Conservation (phyloP, 1,140 invertebrate species). For the Eciton burchellii region DNA sequence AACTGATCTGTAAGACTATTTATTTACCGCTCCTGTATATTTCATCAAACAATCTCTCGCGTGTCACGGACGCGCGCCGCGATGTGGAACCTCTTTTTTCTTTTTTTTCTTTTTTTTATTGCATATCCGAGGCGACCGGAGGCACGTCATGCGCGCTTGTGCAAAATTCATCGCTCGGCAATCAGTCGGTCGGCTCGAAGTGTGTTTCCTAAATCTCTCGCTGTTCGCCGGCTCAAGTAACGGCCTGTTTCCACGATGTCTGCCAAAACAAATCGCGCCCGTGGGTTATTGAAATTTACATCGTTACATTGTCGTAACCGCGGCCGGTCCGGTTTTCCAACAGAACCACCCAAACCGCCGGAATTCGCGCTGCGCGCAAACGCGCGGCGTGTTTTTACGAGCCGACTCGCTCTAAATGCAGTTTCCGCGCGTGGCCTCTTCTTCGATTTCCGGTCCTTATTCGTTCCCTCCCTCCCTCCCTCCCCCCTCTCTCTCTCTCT, state of each 20-base stretch:
- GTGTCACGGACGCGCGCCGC: not conserved
- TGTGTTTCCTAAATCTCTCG: slow-evolving; percentile 41
- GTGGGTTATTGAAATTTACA: slow-evolving; percentile 39
- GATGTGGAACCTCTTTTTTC: not conserved
- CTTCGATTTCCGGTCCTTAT: slow-evolving; percentile 44
- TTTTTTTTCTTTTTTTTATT: too few species aligned
- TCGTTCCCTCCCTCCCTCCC: slow-evolving; percentile 10
- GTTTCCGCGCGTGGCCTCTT: slow-evolving; percentile 18
- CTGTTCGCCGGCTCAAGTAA: slow-evolving; percentile 23
- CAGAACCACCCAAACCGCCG: not conserved
- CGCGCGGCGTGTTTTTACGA: slow-evolving; percentile 33
- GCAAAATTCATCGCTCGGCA: slow-evolving; percentile 19
- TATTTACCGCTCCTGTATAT: not conserved
- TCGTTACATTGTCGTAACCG: slow-evolving; percentile 49
- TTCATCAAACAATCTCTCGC: not conserved
- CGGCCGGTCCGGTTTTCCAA: not conserved
- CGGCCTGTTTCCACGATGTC: slow-evolving; percentile 37
- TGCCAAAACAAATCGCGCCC: slow-evolving; percentile 40
- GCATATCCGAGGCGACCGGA: not conserved
- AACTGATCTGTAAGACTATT: not conserved
- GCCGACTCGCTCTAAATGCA: slow-evolving; percentile 9
- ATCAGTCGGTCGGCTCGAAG: slow-evolving; percentile 8
- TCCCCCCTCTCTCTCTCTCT: slow-evolving; percentile 28
- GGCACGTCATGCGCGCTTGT: not conserved
- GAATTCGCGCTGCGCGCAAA: slow-evolving; percentile 12